Evolutionary conservation across 1,140 invertebrate species (phyloP).

Genomic region (Limonius californicus): DNA sequence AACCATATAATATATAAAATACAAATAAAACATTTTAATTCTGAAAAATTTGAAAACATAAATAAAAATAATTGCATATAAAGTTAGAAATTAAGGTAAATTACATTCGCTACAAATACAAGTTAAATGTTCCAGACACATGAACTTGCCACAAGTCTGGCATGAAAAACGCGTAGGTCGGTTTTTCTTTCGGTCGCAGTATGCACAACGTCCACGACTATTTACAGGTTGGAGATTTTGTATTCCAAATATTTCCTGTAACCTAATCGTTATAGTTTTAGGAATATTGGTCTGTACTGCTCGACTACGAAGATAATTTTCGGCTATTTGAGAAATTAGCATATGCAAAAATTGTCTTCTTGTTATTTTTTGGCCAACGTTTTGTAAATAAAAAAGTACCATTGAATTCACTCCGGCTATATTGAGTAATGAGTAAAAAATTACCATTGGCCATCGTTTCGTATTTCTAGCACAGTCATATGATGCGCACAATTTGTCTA

Average conservation of each 20-base stretch:
- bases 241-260: constrained; percentile 4
- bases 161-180: no score
- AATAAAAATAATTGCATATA: background rate
- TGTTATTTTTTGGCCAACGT: background rate
- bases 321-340: background rate
- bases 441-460: constrained; percentile 24
- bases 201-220: background rate
- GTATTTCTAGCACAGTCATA: constrained; percentile 32
- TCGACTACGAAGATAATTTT: background rate
- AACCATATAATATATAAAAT: background rate
- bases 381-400: background rate
- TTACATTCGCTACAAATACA: background rate
- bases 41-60: background rate
- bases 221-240: background rate
- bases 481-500: constrained; percentile 45
- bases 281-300: background rate
- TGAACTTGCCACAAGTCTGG: background rate
- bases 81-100: background rate
- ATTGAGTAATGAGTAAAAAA: constrained; percentile 34
- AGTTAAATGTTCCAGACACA: constrained; percentile 11
- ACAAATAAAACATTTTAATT: no score
- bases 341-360: background rate
- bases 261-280: background rate
- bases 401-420: constrained; percentile 31
- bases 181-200: constrained; percentile 5